phyloP scores from a whole-genome alignment of 2,888 invertebrate species.

The Pseudococcus longispinus region DNA sequence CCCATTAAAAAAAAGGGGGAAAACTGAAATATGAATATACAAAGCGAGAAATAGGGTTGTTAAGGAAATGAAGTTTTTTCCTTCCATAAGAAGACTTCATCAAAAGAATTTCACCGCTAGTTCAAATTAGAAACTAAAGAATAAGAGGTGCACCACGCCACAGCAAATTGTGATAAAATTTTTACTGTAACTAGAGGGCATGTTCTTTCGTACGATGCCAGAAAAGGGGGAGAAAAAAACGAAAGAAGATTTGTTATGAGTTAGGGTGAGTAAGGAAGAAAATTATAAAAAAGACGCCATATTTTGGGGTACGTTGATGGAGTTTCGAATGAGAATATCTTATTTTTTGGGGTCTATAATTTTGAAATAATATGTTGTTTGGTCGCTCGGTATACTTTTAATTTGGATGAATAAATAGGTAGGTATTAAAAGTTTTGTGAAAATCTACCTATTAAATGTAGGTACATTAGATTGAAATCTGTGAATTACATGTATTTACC shows the following conservation, averaged over 20 bases:
- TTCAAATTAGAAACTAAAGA: conserved; percentile 15
- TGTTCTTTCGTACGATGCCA: conserved; percentile 27
- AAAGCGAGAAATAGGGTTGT: conserved; percentile 1
- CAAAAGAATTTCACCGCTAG: conserved; percentile 47
- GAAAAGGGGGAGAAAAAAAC: not conserved
- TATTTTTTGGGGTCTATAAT: not conserved
- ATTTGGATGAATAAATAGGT: not conserved
- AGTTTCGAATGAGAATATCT: conserved; percentile 23
- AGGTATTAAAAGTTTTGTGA: too few relatives aligned
- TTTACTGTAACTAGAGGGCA: conserved; percentile 52
- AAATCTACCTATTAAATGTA: too few relatives aligned
- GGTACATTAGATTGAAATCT: too few relatives aligned
- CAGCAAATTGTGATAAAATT: conserved; percentile 55
- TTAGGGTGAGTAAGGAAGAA: conserved; percentile 10
- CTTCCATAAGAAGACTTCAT: conserved; percentile 47
- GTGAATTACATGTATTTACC: too few relatives aligned
- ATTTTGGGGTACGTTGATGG: conserved; percentile 33
- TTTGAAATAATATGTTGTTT: not conserved
- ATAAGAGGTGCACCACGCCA: not conserved
- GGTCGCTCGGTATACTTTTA: not conserved
- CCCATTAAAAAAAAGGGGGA: not conserved
- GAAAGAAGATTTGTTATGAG: conserved; percentile 2
- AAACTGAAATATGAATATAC: not conserved
- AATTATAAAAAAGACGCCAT: conserved; percentile 52
- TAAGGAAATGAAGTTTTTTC: conserved; percentile 1